These are phyloP conservation scores for Protonemura montana DNA, from an alignment of 2,888 invertebrate species.

Conservation along the genomic window DNA sequence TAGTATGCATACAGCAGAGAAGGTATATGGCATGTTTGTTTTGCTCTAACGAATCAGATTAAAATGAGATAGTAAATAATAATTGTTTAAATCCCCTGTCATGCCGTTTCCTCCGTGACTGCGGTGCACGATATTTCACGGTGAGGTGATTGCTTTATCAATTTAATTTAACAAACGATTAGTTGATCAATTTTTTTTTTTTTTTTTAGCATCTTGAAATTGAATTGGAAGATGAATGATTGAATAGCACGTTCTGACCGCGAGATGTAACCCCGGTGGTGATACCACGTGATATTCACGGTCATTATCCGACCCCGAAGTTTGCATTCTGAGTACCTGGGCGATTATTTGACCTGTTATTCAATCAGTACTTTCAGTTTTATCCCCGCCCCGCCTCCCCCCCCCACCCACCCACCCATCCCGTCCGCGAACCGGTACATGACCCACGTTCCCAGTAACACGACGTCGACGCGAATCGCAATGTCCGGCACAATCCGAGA, in stretches of 20 bases:
- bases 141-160: background rate
- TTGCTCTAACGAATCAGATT: background rate
- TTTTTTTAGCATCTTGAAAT: background rate
- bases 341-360: conserved; percentile 1
- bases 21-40: background rate
- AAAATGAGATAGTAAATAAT: background rate
- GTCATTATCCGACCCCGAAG: background rate
- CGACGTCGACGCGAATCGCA: background rate
- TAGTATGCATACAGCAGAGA: background rate
- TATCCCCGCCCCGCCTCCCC: background rate
- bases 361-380: background rate
- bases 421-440: too few species aligned
- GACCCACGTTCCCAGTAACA: background rate
- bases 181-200: background rate
- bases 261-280: background rate
- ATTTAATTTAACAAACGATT: background rate
- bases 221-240: conserved; percentile 7
- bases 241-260: background rate
- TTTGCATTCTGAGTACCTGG: background rate
- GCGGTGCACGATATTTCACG: background rate
- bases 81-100: background rate
- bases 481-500: background rate
- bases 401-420: too few species aligned
- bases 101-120: conserved; percentile 7
- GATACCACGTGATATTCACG: background rate